phyloP scores from a whole-genome alignment of 1,140 invertebrate genomes.

The Asbolus verrucosus region DNA sequence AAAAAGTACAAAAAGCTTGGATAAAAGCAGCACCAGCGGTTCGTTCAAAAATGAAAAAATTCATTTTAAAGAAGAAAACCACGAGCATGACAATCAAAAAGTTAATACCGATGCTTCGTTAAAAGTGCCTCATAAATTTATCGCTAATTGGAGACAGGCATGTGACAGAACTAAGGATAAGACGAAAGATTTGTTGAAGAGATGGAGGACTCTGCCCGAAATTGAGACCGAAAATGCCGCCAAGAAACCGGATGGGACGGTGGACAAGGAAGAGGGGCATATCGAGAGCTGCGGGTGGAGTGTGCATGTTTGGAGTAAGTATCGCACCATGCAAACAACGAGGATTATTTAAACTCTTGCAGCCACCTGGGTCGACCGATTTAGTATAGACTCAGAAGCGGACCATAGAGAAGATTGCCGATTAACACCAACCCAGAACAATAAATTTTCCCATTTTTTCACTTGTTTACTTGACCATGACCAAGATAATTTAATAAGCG shows the following conservation, averaged over 20 bases:
- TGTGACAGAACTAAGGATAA: conserved; percentile 78
- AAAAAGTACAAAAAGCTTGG: conserved; percentile 61
- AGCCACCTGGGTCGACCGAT: conserved; percentile 78
- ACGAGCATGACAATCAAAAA: conserved; percentile 58
- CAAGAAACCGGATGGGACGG: conserved; percentile 55
- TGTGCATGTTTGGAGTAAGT: conserved; percentile 79
- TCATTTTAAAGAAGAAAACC: conserved; percentile 61
- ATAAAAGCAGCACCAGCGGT: conserved; percentile 58
- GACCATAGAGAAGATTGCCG: conserved; percentile 68
- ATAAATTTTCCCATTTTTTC: conserved; percentile 79
- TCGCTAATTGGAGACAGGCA: conserved; percentile 76
- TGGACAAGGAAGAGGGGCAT: conserved; percentile 62
- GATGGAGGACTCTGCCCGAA: conserved; percentile 75
- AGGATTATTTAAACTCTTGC: conserved; percentile 53
- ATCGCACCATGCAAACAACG: too few species aligned
- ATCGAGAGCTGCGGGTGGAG: conserved; percentile 70
- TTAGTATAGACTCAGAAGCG: conserved; percentile 71
- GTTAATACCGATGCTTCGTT: conserved; percentile 63
- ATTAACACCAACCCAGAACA: conserved; percentile 72
- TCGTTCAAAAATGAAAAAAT: conserved; percentile 63
- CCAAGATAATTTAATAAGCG: conserved; percentile 75
- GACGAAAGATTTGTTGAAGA: conserved; percentile 76
- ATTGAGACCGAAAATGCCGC: conserved; percentile 62
- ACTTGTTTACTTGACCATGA: conserved; percentile 76
- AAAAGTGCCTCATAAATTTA: conserved; percentile 75